Base-by-base conservation (phyloP, 2,888 invertebrate genomes). In the Luperina testacea region DNA sequence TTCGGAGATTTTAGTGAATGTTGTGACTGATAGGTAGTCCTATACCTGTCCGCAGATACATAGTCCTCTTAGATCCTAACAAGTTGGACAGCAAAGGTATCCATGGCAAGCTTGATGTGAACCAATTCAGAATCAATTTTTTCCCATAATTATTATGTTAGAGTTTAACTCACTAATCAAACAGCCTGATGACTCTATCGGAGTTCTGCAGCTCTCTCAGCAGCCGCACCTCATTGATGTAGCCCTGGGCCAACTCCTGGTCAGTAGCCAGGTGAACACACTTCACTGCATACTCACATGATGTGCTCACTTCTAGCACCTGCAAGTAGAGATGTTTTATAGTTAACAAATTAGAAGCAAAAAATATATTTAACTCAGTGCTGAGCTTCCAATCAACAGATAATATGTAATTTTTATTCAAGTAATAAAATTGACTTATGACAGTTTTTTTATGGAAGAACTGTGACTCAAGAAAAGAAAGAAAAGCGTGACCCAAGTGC, bases 161-260 rank as follows among this genome's bases (percentile, higher is more conserved):
- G 0, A 11, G 69, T 64, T 17, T 32, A 20, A 97, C 98, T 98
- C 95, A 99, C 99, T 98, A 98, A 93, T 98, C 98, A 94, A 97
- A 98, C 92, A 99, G 97, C 84, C 97, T 97, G 88, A 99, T 98
- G 80, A 99, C 98, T 89, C 98, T 97, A 79, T 98, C 97, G 80
- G 98, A 98, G 85, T 98, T 98, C 94, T 99, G 99, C 61, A 99
- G 97, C 90, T 98, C 98, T 63, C 98, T 96, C 81, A 99, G 96
- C 88, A 99, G 96, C 79, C 98, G 97, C 70, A 99, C 98, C 96
- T 99, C 99, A 91, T 99, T 99, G 84, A 98, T 97, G 94, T 98
- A 99, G 53, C 98, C 98, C 86, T 98, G 97, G 0, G 98, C 97
- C 48, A 98, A 97, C 20, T 97, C 97, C 72, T 97, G 97, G 93